These are phyloP conservation scores for Tricholaema leucomelas DNA, from an alignment of 2,113 vertebrate genomes.

Conservation along the genomic window DNA sequence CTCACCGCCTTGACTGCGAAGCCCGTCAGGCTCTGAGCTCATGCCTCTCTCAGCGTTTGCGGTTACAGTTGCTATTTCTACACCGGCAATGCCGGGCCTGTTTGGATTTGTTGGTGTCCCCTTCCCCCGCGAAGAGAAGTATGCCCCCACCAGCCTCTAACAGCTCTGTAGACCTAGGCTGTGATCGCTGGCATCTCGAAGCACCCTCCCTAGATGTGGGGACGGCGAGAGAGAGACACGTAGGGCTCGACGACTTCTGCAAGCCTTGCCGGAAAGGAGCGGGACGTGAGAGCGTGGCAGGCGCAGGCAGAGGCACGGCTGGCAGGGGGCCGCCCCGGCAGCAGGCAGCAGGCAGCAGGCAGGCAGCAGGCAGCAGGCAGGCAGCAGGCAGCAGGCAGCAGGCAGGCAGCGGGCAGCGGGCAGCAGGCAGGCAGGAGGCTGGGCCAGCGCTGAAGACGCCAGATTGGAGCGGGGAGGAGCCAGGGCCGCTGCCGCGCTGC, in stretches of 20 bases:
- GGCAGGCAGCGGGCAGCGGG: too few relatives aligned
- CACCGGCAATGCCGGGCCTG: not conserved
- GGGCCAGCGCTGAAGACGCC: constrained; percentile 29
- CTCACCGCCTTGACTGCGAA: not conserved
- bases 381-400: too few relatives aligned
- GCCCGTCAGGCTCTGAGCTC: not conserved
- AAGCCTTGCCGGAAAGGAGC: not conserved
- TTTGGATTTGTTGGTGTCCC: not conserved
- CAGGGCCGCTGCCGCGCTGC: not conserved
- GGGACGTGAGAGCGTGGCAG: not conserved
- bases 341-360: too few relatives aligned
- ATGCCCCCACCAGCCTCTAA: not conserved
- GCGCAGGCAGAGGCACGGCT: not conserved
- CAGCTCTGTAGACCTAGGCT: not conserved
- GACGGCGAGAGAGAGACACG: not conserved
- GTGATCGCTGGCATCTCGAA: not conserved
- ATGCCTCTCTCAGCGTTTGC: not conserved
- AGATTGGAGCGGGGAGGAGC: constrained; percentile 40
- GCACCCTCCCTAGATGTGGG: not conserved
- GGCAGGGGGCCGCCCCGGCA: not conserved
- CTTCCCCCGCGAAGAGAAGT: not conserved
- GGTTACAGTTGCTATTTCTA: constrained; percentile 44
- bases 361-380: not conserved
- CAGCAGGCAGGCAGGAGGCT: constrained; percentile 19
- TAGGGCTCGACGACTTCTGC: not conserved